Base-by-base conservation (phyloP, 2,888 invertebrate genomes). In the Erebia palarica region DNA sequence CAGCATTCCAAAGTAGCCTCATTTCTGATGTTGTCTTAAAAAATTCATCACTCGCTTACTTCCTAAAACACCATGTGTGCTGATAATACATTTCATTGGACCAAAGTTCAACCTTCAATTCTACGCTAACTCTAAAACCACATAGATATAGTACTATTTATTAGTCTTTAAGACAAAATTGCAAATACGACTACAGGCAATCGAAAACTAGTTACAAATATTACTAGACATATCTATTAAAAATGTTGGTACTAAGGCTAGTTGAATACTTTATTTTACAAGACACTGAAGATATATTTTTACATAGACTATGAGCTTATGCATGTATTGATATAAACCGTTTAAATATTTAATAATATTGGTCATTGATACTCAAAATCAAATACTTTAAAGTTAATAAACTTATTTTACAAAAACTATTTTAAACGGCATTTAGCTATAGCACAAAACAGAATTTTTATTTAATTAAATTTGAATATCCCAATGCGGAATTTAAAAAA, bases 31-130 rank as follows among this genome's bases (percentile, higher is more conserved):
- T 69, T 65, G 61, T 18, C 61, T 53, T 72, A 68, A 47, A 69
- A 51, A 73, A 68, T 63, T 65, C 72, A 64, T 67, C 69, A 73
- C 21, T 71, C 64, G 49, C 74, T 74, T 74, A 74, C 64, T 49
- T 63, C 61, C 88, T 90, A 91, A 78, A 86, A 91, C 88, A 88
- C 89, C 86, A 86, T 86, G 91, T 86, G 92, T 91, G 92, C 89
- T 87, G 82, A 79, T 85, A 86, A 86, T 91, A 90, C 87, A 86
- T 86, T 86, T 91, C 88, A 89, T 93, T 93, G 92, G 92, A 93
- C 92, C 92, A 92, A 92, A 90, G 85, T 92, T 92, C 92, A 93
- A 93, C 92, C 92, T 89, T 92, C 88, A 86, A 84, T 84, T 89
- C 87, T 83, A 85, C 81, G 84, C 80, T 78, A 80, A 78, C 76